phyloP scores from a whole-genome alignment of 2,888 invertebrate genomes.

The Dusona sp. region DNA sequence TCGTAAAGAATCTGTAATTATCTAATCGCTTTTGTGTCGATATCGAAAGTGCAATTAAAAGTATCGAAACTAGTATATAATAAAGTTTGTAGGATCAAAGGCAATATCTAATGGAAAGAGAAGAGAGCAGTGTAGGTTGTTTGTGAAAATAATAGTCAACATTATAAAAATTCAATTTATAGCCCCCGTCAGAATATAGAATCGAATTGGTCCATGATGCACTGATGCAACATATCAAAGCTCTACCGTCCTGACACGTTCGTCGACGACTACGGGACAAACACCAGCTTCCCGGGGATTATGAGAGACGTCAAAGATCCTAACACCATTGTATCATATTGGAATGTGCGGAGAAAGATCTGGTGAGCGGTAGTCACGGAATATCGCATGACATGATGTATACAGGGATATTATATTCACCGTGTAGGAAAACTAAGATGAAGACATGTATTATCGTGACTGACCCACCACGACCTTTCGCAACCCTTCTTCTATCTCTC shows the following conservation, averaged over 20 bases:
- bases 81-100: not conserved
- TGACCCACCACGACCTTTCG: constrained; percentile 80
- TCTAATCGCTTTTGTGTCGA: not conserved
- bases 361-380: constrained; percentile 65
- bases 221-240: constrained; percentile 18
- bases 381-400: constrained; percentile 82
- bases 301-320: constrained; percentile 69
- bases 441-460: constrained; percentile 69
- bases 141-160: not conserved
- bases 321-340: constrained; percentile 73
- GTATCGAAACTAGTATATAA: not conserved
- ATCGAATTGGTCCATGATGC: constrained; percentile 10
- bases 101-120: not conserved
- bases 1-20: not conserved
- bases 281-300: constrained; percentile 44
- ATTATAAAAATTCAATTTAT: not conserved
- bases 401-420: constrained; percentile 71
- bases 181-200: not conserved
- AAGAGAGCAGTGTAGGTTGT: not conserved
- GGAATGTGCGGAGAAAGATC: constrained; percentile 74
- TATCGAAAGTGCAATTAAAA: not conserved
- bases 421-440: constrained; percentile 31
- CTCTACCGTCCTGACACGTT: constrained; percentile 61
- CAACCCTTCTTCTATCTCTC: constrained; percentile 76
- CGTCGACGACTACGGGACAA: constrained; percentile 40